Percentiles rank a stretch among this genome's conserved stretches.
Conservation (phyloP, 2,797 vertebrate genomes). For the Anguilla pacifica region DNA sequence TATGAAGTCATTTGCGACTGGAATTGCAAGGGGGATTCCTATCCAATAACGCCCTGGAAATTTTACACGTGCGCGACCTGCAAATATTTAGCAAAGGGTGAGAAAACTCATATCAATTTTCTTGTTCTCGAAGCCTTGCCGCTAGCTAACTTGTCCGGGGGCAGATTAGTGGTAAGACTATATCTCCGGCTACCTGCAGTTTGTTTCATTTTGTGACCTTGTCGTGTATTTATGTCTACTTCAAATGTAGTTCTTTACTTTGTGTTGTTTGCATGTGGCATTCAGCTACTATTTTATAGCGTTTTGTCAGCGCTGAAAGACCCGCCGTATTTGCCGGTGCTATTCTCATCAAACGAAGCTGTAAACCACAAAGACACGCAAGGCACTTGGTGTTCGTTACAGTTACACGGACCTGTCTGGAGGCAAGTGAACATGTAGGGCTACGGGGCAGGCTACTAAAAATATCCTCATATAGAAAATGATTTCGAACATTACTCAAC, state of each 20-base stretch:
- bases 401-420: neutral
- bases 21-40: conserved; percentile 13
- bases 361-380: neutral
- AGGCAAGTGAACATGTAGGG: neutral
- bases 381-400: neutral
- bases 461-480: neutral
- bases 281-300: neutral
- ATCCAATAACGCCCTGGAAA: conserved; percentile 12
- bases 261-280: neutral
- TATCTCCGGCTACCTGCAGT: neutral
- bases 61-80: neutral
- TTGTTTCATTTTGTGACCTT: neutral
- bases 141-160: conserved; percentile 18
- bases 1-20: neutral
- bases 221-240: neutral
- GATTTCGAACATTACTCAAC: neutral
- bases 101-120: conserved; percentile 6
- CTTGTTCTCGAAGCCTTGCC: neutral
- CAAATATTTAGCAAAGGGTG: conserved; percentile 14
- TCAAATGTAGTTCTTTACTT: neutral
- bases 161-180: conserved; percentile 9
- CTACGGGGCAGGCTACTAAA: neutral
- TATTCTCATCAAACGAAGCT: neutral
- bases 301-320: neutral
- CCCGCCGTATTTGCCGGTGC: neutral